These are phyloP conservation scores for Drosophila testacea DNA, from an alignment of 2,888 invertebrate species.

Conservation along the genomic window DNA sequence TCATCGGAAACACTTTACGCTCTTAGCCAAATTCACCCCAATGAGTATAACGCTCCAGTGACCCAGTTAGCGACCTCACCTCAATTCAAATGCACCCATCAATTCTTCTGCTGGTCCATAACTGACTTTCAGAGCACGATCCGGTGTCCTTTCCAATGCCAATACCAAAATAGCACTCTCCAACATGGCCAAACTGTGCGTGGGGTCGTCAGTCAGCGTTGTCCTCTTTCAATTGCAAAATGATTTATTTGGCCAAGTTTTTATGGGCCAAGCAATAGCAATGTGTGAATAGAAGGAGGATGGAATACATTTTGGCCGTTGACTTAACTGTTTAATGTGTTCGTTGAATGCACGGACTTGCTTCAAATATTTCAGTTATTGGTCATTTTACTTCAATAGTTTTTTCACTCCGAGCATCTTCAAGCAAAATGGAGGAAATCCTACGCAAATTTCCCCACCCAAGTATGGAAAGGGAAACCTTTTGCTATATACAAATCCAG, in stretches of 20 bases:
- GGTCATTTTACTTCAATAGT: constrained; percentile 32
- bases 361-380: constrained; percentile 27
- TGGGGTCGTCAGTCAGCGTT: constrained; percentile 30
- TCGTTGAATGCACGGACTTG: constrained; percentile 6
- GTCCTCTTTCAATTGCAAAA: constrained; percentile 78
- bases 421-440: constrained; percentile 32
- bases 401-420: constrained; percentile 36
- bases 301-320: constrained; percentile 6
- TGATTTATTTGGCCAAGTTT: constrained; percentile 84
- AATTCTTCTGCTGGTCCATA: constrained; percentile 16
- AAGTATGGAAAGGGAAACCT: constrained; percentile 25
- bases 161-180: neutral
- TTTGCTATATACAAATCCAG: constrained; percentile 61
- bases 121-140: neutral
- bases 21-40: neutral
- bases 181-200: neutral
- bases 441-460: constrained; percentile 42
- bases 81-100: constrained; percentile 20
- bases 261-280: constrained; percentile 44
- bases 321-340: constrained; percentile 23
- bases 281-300: constrained; percentile 12
- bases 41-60: neutral
- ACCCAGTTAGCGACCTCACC: constrained; percentile 4
- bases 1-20: neutral
- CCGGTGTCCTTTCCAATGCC: neutral